Base-by-base conservation (phyloP, 2,797 vertebrate species). In the Poecilia gillii region DNA sequence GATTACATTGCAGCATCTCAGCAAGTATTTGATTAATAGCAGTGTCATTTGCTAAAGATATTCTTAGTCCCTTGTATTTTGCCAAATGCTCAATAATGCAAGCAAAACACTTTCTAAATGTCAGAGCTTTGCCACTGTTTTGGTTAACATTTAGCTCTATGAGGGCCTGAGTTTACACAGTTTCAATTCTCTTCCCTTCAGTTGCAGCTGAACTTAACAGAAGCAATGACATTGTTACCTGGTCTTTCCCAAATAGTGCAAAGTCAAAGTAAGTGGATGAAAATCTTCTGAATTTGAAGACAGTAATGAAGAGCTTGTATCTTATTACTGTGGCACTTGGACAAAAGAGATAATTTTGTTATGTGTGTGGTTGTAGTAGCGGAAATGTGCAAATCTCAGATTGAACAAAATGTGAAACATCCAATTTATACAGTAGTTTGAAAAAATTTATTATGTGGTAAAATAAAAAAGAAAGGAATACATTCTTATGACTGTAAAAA, bases 71-170 rank as follows among this genome's bases (percentile, higher is more conserved):
- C 33, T 51, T 18, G 31, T 41, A 28, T 57, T 66, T 55, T 55
- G 2, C 55, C 31, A 66, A 16, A 33, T 64, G 39, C 14, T 18
- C 20, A 66, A 49, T n/a, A 75, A 8, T 45, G 31, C 25, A 59
- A 72, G 36, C 74, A 46, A 39, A 25, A 31, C 66, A 36, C 28
- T 55, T 62, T 33, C 43, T 49, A 59, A 41, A 80, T 59, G 39
- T 55, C 74, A 79, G 13, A 3, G 16, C 8, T 20, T 64, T 49
- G 25, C 7, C 12, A 43, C 41, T 72, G 72, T 46, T 75, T 74
- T 77, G 57, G 45, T 53, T 43, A 73, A 73, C 72, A 45, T 84
- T 76, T 76, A 74, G 71, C 73, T 76, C 36, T 74, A 79, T 78
- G 46, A 68, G 28, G 28, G 28, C 4, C 75, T n/a, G 23, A 64